Evolutionary conservation across 2,797 vertebrate genomes (phyloP), one percentile per base, ranked within the genome.

Genomic region (Monodelphis domestica): DNA sequence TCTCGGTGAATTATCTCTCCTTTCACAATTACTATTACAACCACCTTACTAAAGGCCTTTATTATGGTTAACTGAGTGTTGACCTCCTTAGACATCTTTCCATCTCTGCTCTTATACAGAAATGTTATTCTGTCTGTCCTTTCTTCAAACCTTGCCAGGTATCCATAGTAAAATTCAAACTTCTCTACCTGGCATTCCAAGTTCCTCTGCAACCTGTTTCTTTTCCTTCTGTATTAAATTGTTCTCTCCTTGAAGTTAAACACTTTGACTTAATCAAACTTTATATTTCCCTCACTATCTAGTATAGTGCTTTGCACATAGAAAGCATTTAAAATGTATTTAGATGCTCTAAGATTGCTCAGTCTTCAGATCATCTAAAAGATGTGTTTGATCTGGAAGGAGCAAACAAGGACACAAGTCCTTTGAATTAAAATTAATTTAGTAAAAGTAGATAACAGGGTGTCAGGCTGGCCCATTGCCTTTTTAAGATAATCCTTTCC

Each of bases 401-500:
- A 63, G 84, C 12, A 93, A 78, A 92, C 89, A 33, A 28, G 4
- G 91, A 90, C 87, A 21, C 88, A 12, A 45, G 55, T n/a, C 89
- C 90, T 94, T 54, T 87, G 33, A 84, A 51, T 59, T 30, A 87
- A 90, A 53, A n/a, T 78, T 52, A 53, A 21, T 45, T 84, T 45
- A 84, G 7, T 33, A 70, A 53, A 89, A 93, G 17, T 78, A 55
- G 93, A 52, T 29, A 52, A 45, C 87, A 91, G 21, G 51, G 84
- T 87, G 54, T 90, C 24, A 38, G 26, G 2, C 54, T 50, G 89
- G 15, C 33, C 21, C 0, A 0, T 53, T 89, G 10, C 30, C 28
- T 0, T 0, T 59, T 57, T 94, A 95, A 96, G 89, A 84, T 54
- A 59, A 50, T 93, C 95, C 94, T 93, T 94, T 91, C 94, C 97